Conservation (phyloP, 2,113 vertebrate genomes). For the Cygnus buccinator region DNA sequence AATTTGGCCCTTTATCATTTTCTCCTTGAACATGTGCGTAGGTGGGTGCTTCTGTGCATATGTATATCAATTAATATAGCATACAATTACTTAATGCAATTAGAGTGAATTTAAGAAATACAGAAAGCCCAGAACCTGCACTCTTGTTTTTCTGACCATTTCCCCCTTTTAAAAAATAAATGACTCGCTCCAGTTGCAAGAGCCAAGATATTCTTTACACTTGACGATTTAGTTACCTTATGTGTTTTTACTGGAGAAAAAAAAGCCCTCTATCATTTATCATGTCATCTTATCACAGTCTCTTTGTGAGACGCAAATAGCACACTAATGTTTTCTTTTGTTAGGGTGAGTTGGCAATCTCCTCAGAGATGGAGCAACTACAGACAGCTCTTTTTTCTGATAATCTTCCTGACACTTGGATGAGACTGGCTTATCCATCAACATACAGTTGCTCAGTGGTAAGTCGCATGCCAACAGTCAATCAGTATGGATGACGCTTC, state of each 20-base stretch:
- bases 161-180: constrained; percentile 72
- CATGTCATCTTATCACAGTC: constrained; percentile 93
- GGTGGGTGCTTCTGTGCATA: constrained; percentile 41
- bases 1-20: constrained; percentile 65
- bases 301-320: constrained; percentile 87
- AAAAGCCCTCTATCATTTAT: constrained; percentile 85
- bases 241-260: constrained; percentile 79
- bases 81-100: constrained; percentile 57
- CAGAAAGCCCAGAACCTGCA: constrained; percentile 6
- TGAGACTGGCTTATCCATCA: constrained; percentile 90
- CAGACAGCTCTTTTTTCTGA: constrained; percentile 92
- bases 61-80: constrained; percentile 30
- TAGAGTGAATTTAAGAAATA: constrained; percentile 35
- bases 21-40: constrained; percentile 15
- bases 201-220: constrained; percentile 74
- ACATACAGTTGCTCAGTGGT: constrained; percentile 85
- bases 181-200: constrained; percentile 48
- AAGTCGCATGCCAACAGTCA: constrained; percentile 75
- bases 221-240: constrained; percentile 75
- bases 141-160: constrained; percentile 45
- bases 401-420: constrained; percentile 92
- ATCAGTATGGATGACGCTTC: constrained; percentile 69
- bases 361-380: constrained; percentile 91
- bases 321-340: constrained; percentile 97
- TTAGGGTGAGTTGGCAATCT: constrained; percentile 95